Base-by-base conservation (phyloP, 1,140 invertebrate genomes). In the Dinoponera quadriceps region DNA sequence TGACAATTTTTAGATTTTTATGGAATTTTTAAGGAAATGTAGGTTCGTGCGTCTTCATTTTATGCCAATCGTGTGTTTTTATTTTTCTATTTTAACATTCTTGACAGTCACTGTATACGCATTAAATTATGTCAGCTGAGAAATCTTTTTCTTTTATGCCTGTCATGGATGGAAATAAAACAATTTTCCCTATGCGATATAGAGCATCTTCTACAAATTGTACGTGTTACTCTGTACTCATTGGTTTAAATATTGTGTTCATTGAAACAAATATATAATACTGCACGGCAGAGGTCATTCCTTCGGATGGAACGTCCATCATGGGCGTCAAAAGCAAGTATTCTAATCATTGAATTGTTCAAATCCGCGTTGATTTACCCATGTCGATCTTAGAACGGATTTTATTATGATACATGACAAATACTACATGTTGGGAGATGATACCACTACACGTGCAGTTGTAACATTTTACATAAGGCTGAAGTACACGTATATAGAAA, bases 391-490 rank as follows among this genome's bases (percentile, higher is more conserved):
- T 63, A 11, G 9, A 63, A 38, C 13, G 27, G 14, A 18, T 68
- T 49, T 44, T 44, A 9, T 72, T 60, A 22, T 51, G 33, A 51
- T 48, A 77, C 20, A 55, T 20, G 84, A 85, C 82, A 81, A 77
- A 33, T 69, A 68, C 55, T 66, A 72, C 72, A 84, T 16, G 16
- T 85, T 86, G 59, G 18, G 49, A 82, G 54, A 66, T 80, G 66
- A 60, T 74, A 81, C 55, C 74, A 84, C 60, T 69, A 66, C 48
- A 73, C 60, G 68, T 74, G 83, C 71, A 73, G 83, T 88, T 89
- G 87, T 91, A 92, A 91, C 88, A 88, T 92, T 91, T 91, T 91
- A 83, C 86, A 92, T 89, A 92, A 93, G 90, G 87, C 87, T 92
- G 88, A 92, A 89, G 59, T 87, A 88, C 88, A 88, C 51, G 84